Evolutionary conservation across 2,113 vertebrate genomes (phyloP).

Genomic region (Engraulis encrasicolus): DNA sequence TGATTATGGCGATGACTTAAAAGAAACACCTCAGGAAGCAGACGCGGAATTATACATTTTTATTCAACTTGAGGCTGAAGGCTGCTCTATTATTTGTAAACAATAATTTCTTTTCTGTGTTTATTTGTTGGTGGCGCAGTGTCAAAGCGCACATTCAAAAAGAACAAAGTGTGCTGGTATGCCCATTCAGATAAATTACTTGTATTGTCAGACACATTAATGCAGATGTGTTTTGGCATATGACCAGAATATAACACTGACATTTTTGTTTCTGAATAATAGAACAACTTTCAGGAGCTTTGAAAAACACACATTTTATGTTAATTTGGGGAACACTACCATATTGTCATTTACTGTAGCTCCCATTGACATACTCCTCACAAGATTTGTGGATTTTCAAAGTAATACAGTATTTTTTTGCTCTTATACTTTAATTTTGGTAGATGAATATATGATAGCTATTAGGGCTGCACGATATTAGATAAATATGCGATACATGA

Average conservation of each 20-base stretch:
- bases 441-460: background rate
- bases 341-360: background rate
- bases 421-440: background rate
- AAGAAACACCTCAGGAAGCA: constrained; percentile 56
- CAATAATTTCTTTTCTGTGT: background rate
- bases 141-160: background rate
- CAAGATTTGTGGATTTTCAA: background rate
- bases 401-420: background rate
- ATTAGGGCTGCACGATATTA: too few species aligned
- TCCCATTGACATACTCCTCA: too few species aligned
- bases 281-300: background rate
- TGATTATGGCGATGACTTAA: constrained; percentile 61
- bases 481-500: background rate
- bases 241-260: background rate
- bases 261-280: background rate
- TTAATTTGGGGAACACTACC: background rate
- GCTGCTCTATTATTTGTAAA: background rate
- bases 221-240: background rate
- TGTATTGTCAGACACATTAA: background rate
- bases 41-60: background rate
- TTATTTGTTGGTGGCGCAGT: background rate
- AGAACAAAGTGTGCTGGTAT: background rate
- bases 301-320: background rate
- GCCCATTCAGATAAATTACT: background rate
- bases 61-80: background rate